These are phyloP conservation scores for Coleophora deauratella DNA, from an alignment of 2,888 invertebrate species.

Conservation along the genomic window DNA sequence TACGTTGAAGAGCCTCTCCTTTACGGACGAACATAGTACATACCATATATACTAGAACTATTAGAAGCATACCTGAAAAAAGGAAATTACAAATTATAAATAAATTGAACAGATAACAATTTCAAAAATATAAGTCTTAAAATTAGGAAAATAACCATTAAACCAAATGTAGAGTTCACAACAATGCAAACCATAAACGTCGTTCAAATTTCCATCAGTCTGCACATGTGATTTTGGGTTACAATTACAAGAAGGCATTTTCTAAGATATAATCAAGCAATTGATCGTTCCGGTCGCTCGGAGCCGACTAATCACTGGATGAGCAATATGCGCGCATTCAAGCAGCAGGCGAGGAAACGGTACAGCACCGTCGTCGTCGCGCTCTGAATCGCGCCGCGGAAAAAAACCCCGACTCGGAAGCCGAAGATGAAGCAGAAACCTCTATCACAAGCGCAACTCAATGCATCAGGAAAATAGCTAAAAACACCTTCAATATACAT, in stretches of 20 bases:
- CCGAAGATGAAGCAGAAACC: constrained; percentile 24
- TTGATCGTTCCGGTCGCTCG: constrained; percentile 46
- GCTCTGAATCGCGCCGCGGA: constrained; percentile 48
- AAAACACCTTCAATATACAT: too few species aligned
- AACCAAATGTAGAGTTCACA: too few species aligned
- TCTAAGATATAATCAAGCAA: constrained; percentile 40
- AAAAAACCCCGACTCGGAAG: constrained; percentile 30
- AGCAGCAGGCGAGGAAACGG: constrained; percentile 45
- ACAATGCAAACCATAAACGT: too few species aligned
- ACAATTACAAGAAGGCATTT: background rate
- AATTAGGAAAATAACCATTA: too few species aligned
- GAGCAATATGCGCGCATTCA: constrained; percentile 16
- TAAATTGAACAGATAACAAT: too few species aligned
- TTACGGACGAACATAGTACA: too few species aligned
- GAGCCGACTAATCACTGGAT: constrained; percentile 33
- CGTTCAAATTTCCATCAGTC: too few species aligned
- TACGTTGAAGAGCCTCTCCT: too few species aligned
- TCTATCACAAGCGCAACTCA: too few species aligned
- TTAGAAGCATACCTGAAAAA: constrained; percentile 1
- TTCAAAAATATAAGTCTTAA: background rate
- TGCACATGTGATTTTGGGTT: too few species aligned
- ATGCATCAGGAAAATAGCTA: too few species aligned
- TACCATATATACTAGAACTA: too few species aligned
- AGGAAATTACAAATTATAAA: background rate
- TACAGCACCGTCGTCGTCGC: constrained; percentile 54